These are phyloP conservation scores for Corvus hawaiiensis DNA, from an alignment of 2,113 vertebrate genomes.

Conservation along the genomic window DNA sequence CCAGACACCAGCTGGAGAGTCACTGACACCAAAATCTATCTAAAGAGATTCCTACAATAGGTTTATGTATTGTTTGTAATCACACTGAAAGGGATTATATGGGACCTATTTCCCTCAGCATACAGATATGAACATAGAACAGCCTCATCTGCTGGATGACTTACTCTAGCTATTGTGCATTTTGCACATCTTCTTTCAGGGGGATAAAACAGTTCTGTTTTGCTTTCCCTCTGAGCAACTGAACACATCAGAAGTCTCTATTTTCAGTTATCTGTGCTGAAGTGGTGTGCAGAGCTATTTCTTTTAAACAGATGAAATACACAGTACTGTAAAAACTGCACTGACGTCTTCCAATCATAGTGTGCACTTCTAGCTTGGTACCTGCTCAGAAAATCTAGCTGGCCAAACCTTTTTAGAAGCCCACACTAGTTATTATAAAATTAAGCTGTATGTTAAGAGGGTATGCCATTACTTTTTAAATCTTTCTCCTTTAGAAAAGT, in stretches of 20 bases:
- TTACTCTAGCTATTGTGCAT: neutral
- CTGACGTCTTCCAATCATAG: neutral
- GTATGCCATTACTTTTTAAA: neutral
- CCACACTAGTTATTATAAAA: neutral
- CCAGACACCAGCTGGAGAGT: neutral
- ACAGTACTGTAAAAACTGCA: neutral
- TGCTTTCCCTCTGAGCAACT: neutral
- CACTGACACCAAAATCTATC: neutral
- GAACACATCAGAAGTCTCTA: neutral
- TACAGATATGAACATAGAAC: neutral
- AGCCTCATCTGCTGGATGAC: neutral
- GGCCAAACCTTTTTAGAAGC: neutral
- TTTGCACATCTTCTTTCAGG: neutral
- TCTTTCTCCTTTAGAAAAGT: neutral
- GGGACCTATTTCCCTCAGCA: neutral
- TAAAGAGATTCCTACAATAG: neutral
- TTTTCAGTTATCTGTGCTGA: neutral
- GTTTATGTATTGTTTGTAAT: neutral
- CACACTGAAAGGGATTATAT: neutral
- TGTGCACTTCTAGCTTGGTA: neutral
- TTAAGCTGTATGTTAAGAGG: neutral
- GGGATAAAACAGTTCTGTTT: neutral
- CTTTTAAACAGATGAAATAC: neutral
- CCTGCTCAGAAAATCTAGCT: neutral
- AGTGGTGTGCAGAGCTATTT: neutral